These are phyloP conservation scores for Lytechinus variegatus DNA, from an alignment of 35 echinoderm and acorn worm species.

Conservation along the genomic window DNA sequence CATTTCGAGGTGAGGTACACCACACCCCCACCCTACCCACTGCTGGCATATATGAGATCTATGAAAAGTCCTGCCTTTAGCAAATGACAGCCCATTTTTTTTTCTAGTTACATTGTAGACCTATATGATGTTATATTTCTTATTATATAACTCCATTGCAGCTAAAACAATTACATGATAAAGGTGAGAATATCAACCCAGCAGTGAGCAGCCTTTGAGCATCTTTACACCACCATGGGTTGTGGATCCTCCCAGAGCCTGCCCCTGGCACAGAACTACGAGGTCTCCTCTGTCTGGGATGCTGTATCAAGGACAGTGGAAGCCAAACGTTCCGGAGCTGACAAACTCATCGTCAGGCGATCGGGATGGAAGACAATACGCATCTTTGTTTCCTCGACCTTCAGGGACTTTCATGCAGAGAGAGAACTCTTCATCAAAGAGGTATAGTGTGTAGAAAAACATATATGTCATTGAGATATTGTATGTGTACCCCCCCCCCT, in stretches of 20 bases:
- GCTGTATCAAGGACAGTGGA: constrained; percentile 60
- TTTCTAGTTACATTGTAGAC: too few relatives aligned
- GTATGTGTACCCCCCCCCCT: too few relatives aligned
- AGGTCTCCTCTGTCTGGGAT: constrained; percentile 57
- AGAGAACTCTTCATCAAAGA: constrained; percentile 73
- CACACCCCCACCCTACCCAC: too few relatives aligned
- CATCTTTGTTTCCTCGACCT: constrained; percentile 82
- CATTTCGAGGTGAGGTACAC: too few relatives aligned
- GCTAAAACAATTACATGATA: not conserved
- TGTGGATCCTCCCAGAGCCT: constrained; percentile 67
- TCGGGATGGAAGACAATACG: constrained; percentile 79
- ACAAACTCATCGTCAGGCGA: constrained; percentile 65
- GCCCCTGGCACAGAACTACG: constrained; percentile 33
- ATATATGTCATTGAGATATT: too few relatives aligned
- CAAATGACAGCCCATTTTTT: too few relatives aligned
- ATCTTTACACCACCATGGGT: constrained; percentile 40
- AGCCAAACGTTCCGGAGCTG: not conserved
- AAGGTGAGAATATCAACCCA: not conserved
- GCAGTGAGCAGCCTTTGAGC: not conserved
- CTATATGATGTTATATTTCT: not conserved
- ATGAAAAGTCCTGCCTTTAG: too few relatives aligned
- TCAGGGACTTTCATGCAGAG: constrained; percentile 73
- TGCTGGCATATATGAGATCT: too few relatives aligned
- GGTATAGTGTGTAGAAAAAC: constrained; percentile 26
- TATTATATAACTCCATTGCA: not conserved